Conservation (phyloP, 2,113 vertebrate species). For the Rhinoptilus africanus region DNA sequence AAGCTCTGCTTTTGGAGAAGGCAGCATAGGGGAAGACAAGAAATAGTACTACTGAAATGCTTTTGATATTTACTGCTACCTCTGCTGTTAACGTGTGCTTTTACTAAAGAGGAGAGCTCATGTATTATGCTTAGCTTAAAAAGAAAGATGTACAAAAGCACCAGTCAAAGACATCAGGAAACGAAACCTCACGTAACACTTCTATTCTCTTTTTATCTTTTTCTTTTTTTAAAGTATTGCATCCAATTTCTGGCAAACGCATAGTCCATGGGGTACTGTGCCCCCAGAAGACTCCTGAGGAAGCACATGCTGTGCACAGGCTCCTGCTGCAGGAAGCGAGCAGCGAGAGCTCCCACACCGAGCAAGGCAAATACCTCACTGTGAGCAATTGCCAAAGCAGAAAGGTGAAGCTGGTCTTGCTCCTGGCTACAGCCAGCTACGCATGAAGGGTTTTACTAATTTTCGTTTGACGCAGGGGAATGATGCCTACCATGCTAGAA, state of each 20-base stretch:
- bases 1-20: not conserved
- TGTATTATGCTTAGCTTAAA: not conserved
- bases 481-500: fast-evolving
- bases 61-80: not conserved
- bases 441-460: not conserved
- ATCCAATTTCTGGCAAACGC: not conserved
- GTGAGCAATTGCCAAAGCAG: not conserved
- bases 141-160: not conserved
- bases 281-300: not conserved
- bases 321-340: not conserved
- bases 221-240: not conserved
- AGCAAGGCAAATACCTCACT: not conserved
- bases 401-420: not conserved
- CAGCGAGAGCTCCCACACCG: not conserved
- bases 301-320: not conserved
- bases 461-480: not conserved
- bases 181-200: not conserved
- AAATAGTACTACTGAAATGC: not conserved
- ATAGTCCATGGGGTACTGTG: not conserved
- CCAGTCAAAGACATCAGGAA: not conserved
- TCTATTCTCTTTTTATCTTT: not conserved
- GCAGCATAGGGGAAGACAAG: not conserved
- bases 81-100: not conserved
- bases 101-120: not conserved
- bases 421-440: not conserved